Evolutionary conservation across 2,113 vertebrate species (phyloP), one percentile per base, ranked within the genome.

Genomic region (Pheucticus melanocephalus): DNA sequence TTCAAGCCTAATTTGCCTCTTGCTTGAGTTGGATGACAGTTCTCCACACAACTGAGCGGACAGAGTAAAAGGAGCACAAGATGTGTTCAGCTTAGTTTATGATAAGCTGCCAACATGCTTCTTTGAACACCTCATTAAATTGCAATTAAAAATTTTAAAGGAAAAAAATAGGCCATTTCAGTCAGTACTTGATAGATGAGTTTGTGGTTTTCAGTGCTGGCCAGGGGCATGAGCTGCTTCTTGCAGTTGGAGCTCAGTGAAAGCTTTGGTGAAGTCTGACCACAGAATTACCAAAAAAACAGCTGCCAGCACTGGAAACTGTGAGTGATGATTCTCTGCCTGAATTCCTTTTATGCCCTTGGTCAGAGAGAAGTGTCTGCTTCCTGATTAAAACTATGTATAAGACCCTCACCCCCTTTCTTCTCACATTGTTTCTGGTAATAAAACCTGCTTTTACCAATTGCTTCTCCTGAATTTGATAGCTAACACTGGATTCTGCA

Each of bases 111-210:
- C 69, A 82, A 60, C 42, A 13, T 6, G 27, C 88, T 94, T 96
- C 40, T 71, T 73, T 96, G 70, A 82, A 85, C 94, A 90, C 47
- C n/a, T 96, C 60, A 68, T 95, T 94, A 92, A 95, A 94, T 93
- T 2, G 24, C 72, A 90, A 83, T 86, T 95, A 92, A 80, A 91
- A 24, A 6, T 39, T 91, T 59, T 25, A 20, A 24, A 54, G 27
- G 42, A 28, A 39, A 63, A 54, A 77, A 47, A 2, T 1, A 66
- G 40, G 9, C 87, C 5, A 7, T 93, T 48, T 68, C 30, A 33
- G 53, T 56, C 82, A 80, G 50, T 80, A 50, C 27, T 77, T 86
- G 71, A 51, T 78, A n/a, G 39, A 60, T 88, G 57, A 84, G 61
- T 25, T 79, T 63, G 66, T 70, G 28, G 24, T 57, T 91, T 93